Conservation (phyloP, 2,888 invertebrate species). For the Eupithecia pulchellata region DNA sequence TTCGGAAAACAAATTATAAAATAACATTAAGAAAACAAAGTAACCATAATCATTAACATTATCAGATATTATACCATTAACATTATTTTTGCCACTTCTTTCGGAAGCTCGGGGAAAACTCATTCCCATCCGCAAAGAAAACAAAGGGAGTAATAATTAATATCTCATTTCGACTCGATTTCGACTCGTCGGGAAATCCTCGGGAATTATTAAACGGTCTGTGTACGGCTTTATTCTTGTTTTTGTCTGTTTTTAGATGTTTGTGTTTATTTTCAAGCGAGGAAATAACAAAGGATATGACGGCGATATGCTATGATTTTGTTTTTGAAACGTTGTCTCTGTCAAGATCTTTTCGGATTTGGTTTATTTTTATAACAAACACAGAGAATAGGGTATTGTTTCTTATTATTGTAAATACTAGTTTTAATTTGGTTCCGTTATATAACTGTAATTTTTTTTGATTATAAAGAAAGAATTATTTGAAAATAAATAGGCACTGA, state of each 20-base stretch:
- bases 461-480: too few species aligned
- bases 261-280: neutral
- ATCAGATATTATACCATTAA: neutral
- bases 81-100: conserved; percentile 10
- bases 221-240: conserved; percentile 23
- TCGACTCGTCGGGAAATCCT: conserved; percentile 18
- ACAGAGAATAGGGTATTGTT: too few species aligned
- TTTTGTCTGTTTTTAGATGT: neutral
- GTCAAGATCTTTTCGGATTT: too few species aligned
- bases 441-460: too few species aligned
- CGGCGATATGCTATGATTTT: neutral
- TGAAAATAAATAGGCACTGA: too few species aligned
- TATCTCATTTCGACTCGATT: conserved; percentile 35
- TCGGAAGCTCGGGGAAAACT: conserved; percentile 3
- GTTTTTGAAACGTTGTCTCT: neutral
- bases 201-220: conserved; percentile 39
- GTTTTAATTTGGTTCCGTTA: too few species aligned
- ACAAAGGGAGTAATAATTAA: conserved; percentile 39
- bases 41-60: neutral
- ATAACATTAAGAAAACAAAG: neutral
- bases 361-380: too few species aligned
- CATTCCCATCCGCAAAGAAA: neutral
- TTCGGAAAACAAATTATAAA: neutral
- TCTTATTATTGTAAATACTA: too few species aligned
- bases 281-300: neutral